Evolutionary conservation across 2,888 invertebrate species (phyloP).

Genomic region (Chymomyza procnemis): DNA sequence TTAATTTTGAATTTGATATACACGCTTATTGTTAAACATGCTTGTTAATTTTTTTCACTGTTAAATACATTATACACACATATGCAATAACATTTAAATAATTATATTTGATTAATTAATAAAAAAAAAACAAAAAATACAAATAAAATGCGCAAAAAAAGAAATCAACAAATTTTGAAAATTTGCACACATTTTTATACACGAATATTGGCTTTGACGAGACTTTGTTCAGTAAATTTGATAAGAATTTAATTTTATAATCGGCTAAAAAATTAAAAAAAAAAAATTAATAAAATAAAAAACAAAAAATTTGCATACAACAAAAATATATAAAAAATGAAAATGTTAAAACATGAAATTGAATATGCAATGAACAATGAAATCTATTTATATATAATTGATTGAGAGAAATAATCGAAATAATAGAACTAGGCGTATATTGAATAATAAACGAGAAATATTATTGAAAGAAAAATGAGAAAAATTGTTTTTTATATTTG

Average conservation of each 20-base stretch:
- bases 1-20: slow-evolving; percentile 61
- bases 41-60: slow-evolving; percentile 61
- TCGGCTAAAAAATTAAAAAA: slow-evolving; percentile 15
- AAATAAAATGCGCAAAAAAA: slow-evolving; percentile 8
- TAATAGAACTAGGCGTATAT: slow-evolving; percentile 73
- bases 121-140: slow-evolving; percentile 9
- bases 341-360: slow-evolving; percentile 48
- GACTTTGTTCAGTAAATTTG: slow-evolving; percentile 28
- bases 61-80: slow-evolving; percentile 48
- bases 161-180: slow-evolving; percentile 23
- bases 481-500: neutral
- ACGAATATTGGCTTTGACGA: slow-evolving; percentile 29
- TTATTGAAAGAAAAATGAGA: slow-evolving; percentile 47
- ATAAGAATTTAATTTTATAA: slow-evolving; percentile 42
- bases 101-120: slow-evolving; percentile 21
- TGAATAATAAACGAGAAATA: slow-evolving; percentile 71
- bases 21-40: slow-evolving; percentile 58
- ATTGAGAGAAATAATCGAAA: slow-evolving; percentile 35
- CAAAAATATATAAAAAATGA: slow-evolving; percentile 28
- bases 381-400: slow-evolving; percentile 51
- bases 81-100: slow-evolving; percentile 30
- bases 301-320: slow-evolving; percentile 20
- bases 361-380: slow-evolving; percentile 63
- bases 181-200: slow-evolving; percentile 54
- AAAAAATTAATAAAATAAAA: slow-evolving; percentile 14